Percentiles rank a stretch among this genome's conserved stretches.
phyloP scores from a whole-genome alignment of 1,140 invertebrate species.

The Lepidotrigona ventralis region DNA sequence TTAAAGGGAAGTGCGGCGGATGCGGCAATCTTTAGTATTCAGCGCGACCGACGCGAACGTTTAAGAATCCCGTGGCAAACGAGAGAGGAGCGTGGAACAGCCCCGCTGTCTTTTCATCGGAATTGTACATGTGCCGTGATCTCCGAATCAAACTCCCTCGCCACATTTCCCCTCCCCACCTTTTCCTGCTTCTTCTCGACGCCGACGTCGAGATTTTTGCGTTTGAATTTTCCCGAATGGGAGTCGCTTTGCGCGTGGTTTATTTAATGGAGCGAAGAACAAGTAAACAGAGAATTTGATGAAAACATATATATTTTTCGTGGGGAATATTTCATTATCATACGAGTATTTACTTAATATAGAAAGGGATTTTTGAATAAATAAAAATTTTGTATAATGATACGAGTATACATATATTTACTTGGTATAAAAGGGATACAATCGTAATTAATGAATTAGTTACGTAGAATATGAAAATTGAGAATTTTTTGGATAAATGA shows the following conservation, averaged over 20 bases:
- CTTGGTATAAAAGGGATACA: no score
- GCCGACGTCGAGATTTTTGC: background rate
- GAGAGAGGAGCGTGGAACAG: slow-evolving; percentile 19
- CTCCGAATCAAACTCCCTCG: background rate
- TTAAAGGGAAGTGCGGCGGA: slow-evolving; percentile 63
- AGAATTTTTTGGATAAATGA: no score
- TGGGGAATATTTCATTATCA: no score
- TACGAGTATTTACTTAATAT: no score
- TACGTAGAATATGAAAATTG: no score
- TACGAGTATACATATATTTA: no score
- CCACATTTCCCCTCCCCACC: background rate
- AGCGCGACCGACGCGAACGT: slow-evolving; percentile 56
- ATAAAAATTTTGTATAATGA: no score
- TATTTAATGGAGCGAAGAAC: background rate
- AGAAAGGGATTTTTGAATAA: no score
- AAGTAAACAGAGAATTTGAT: no score
- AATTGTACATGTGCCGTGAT: background rate
- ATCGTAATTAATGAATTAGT: no score
- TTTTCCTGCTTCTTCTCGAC: background rate
- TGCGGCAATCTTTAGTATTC: slow-evolving; percentile 67
- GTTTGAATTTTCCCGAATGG: background rate
- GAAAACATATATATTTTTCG: no score
- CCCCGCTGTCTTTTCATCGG: slow-evolving; percentile 28
- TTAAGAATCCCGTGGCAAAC: slow-evolving; percentile 57
- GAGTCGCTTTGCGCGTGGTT: background rate